Percentiles rank a stretch among this genome's conserved stretches.
Evolutionary conservation across 1,140 invertebrate genomes (phyloP).

Genomic region (Lethrus apterus): DNA sequence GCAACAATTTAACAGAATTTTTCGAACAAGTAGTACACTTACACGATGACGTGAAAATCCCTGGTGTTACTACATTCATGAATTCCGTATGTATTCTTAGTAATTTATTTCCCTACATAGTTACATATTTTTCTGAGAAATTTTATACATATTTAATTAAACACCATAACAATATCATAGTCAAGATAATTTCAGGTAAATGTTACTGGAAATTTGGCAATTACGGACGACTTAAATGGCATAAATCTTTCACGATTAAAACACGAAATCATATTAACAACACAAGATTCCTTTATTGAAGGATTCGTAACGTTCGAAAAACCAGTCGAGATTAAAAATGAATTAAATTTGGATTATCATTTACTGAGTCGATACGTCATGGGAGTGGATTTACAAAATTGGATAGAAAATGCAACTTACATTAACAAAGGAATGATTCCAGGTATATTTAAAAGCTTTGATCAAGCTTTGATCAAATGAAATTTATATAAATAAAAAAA

Average conservation of each 20-base stretch:
- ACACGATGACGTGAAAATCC: slow-evolving; percentile 19
- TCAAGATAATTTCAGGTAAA: slow-evolving; percentile 24
- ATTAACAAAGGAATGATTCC: slow-evolving; percentile 26
- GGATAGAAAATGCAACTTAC: slow-evolving; percentile 28
- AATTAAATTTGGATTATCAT: slow-evolving; percentile 25
- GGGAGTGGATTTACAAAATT: slow-evolving; percentile 24
- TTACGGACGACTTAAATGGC: slow-evolving; percentile 25
- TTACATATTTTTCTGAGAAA: slow-evolving; percentile 7
- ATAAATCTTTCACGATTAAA: slow-evolving; percentile 24
- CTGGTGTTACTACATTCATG: slow-evolving; percentile 22
- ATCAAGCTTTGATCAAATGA: background rate
- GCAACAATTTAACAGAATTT: slow-evolving; percentile 19
- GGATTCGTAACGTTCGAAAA: slow-evolving; percentile 26
- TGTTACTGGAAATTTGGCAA: slow-evolving; percentile 28
- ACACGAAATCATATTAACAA: slow-evolving; percentile 27
- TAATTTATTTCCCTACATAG: background rate
- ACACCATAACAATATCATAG: too few species aligned
- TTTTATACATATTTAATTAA: too few species aligned
- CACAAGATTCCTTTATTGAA: slow-evolving; percentile 25
- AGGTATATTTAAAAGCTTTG: slow-evolving; percentile 16
- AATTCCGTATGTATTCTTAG: slow-evolving; percentile 19
- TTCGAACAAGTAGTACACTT: slow-evolving; percentile 24
- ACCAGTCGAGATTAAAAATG: slow-evolving; percentile 21
- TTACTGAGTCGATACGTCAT: slow-evolving; percentile 24
- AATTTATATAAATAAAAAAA: background rate